phyloP scores from a whole-genome alignment of 2,888 invertebrate species.

The Brachylomia viminalis region DNA sequence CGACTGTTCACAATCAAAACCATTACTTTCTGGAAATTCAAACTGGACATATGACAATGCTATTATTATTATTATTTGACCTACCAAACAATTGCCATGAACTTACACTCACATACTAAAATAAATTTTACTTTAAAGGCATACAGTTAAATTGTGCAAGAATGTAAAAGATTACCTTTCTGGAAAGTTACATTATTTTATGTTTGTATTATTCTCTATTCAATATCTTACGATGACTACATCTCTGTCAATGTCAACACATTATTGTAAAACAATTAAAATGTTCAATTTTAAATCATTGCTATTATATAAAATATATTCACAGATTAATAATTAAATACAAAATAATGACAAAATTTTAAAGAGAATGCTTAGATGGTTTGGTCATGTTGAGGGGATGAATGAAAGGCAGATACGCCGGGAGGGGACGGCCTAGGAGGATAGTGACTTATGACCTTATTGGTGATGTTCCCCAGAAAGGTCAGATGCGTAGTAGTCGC shows the following conservation, averaged over 20 bases:
- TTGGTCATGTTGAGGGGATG: too few species aligned
- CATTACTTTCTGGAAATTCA: constrained; percentile 8
- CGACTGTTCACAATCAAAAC: not conserved
- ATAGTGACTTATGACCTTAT: too few species aligned
- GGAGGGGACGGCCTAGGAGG: too few species aligned
- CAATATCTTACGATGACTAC: not conserved
- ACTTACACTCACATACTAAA: constrained; percentile 4
- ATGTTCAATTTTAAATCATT: not conserved
- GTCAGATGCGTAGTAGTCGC: too few species aligned
- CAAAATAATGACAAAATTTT: too few species aligned
- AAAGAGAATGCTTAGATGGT: too few species aligned
- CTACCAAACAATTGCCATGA: not conserved
- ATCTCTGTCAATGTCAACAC: not conserved
- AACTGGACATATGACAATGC: not conserved
- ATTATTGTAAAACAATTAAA: not conserved
- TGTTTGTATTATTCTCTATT: not conserved
- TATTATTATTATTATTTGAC: too few species aligned
- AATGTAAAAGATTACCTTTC: not conserved
- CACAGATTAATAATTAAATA: not conserved
- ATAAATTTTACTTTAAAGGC: not conserved
- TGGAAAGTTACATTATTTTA: constrained; percentile 2
- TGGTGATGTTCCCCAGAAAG: too few species aligned
- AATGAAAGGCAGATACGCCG: too few species aligned
- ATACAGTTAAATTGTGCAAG: not conserved
- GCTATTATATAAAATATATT: not conserved